Conservation (phyloP, 2,797 vertebrate genomes). For the Smutsia gigantea region DNA sequence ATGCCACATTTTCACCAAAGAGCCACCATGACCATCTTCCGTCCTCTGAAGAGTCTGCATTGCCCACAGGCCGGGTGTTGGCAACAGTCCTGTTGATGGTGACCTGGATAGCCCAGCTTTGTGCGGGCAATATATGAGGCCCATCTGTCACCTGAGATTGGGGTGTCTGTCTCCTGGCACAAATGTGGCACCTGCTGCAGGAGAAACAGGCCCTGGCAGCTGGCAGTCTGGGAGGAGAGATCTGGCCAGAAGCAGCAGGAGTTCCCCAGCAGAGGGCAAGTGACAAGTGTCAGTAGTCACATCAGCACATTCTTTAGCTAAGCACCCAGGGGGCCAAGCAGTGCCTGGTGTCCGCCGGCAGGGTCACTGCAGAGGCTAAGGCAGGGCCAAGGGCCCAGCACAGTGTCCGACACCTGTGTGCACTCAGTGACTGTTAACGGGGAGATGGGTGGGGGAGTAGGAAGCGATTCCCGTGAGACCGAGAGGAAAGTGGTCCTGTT, state of each 20-base stretch:
- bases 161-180: conserved; percentile 69
- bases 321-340: not conserved
- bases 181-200: conserved; percentile 71
- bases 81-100: conserved; percentile 4
- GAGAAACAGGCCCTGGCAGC: conserved; percentile 64
- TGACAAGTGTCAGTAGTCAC: conserved; percentile 16
- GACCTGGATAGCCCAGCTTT: conserved; percentile 68
- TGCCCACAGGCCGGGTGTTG: not conserved
- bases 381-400: not conserved
- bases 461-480: not conserved
- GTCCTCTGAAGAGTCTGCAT: conserved; percentile 23
- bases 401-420: rapidly evolving
- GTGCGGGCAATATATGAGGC: conserved; percentile 60
- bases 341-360: not conserved
- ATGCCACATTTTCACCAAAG: not conserved
- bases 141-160: conserved; percentile 71
- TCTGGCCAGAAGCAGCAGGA: conserved; percentile 13
- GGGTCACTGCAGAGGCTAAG: not conserved
- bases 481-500: not conserved
- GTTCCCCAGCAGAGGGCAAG: conserved; percentile 28
- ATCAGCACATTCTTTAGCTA: conserved; percentile 53
- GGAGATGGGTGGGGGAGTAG: not conserved
- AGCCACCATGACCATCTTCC: not conserved
- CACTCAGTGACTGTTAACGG: not conserved
- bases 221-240: conserved; percentile 54